Evolutionary conservation across 2,888 invertebrate species (phyloP).

Genomic region (Himalopsyche anomala): DNA sequence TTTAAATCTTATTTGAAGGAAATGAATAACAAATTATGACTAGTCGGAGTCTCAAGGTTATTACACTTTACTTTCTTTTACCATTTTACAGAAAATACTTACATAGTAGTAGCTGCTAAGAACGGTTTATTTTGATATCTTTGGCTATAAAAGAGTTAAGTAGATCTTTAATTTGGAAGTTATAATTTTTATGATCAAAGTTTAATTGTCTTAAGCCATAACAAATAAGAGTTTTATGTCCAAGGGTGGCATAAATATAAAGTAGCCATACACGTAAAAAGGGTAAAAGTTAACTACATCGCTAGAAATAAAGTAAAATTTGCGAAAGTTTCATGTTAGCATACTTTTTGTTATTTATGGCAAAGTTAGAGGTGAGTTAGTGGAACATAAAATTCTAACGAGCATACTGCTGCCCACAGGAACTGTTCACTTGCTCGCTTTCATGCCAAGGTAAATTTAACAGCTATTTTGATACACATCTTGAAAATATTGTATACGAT

Average conservation of each 20-base stretch:
- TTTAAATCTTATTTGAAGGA: too few relatives aligned
- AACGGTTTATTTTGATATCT: too few relatives aligned
- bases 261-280: slow-evolving; percentile 57
- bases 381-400: slow-evolving; percentile 61
- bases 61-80: too few relatives aligned
- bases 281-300: slow-evolving; percentile 61
- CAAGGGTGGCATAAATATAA: slow-evolving; percentile 46
- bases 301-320: slow-evolving; percentile 62
- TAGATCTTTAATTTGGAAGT: slow-evolving; percentile 19
- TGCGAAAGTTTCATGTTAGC: slow-evolving; percentile 62
- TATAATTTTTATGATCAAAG: slow-evolving; percentile 17
- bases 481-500: slow-evolving; percentile 1
- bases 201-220: slow-evolving; percentile 34
- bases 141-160: background rate
- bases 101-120: too few relatives aligned
- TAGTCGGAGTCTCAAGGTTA: too few relatives aligned
- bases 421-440: slow-evolving; percentile 48
- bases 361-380: slow-evolving; percentile 54
- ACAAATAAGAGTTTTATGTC: slow-evolving; percentile 26
- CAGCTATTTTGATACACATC: slow-evolving; percentile 45
- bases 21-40: too few relatives aligned
- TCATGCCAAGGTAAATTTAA: slow-evolving; percentile 51
- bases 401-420: slow-evolving; percentile 54
- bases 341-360: slow-evolving; percentile 63
- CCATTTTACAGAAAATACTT: too few relatives aligned